Evolutionary conservation across 1,140 invertebrate species (phyloP).

Genomic region (Prorops nasuta): DNA sequence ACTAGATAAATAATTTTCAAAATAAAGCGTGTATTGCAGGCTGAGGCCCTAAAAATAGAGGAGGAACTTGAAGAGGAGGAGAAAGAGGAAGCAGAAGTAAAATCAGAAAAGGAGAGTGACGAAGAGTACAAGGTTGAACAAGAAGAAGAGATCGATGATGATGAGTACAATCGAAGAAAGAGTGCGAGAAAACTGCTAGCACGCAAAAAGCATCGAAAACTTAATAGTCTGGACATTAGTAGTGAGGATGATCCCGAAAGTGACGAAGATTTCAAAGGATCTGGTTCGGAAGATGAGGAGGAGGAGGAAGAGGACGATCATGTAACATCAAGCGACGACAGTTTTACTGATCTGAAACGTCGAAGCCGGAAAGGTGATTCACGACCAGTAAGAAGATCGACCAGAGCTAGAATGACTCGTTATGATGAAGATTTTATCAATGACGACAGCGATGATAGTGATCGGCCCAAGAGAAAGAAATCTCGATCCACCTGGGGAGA

Average conservation of each 20-base stretch:
- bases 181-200: slow-evolving; percentile 37
- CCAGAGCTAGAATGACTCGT: slow-evolving; percentile 57
- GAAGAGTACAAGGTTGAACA: slow-evolving; percentile 57
- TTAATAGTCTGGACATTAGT: slow-evolving; percentile 79
- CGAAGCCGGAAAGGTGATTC: slow-evolving; percentile 44
- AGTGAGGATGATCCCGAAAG: slow-evolving; percentile 78
- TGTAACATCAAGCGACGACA: slow-evolving; percentile 61
- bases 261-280: slow-evolving; percentile 85
- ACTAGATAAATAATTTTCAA: slow-evolving; percentile 4
- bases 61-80: slow-evolving; percentile 29
- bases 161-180: slow-evolving; percentile 43
- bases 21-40: slow-evolving; percentile 15
- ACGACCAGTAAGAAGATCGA: slow-evolving; percentile 60
- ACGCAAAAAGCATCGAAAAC: slow-evolving; percentile 69
- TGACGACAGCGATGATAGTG: slow-evolving; percentile 62
- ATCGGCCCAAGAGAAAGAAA: slow-evolving; percentile 58
- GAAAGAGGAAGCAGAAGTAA: slow-evolving; percentile 32
- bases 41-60: slow-evolving; percentile 33
- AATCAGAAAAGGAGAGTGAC: slow-evolving; percentile 48
- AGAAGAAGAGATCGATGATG: slow-evolving; percentile 51
- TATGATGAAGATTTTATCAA: slow-evolving; percentile 64
- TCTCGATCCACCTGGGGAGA: slow-evolving; percentile 55
- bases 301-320: slow-evolving; percentile 63
- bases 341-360: slow-evolving; percentile 50
- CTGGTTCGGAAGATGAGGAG: slow-evolving; percentile 63